Conservation (phyloP, 2,797 vertebrate species). For the Characodon lateralis region DNA sequence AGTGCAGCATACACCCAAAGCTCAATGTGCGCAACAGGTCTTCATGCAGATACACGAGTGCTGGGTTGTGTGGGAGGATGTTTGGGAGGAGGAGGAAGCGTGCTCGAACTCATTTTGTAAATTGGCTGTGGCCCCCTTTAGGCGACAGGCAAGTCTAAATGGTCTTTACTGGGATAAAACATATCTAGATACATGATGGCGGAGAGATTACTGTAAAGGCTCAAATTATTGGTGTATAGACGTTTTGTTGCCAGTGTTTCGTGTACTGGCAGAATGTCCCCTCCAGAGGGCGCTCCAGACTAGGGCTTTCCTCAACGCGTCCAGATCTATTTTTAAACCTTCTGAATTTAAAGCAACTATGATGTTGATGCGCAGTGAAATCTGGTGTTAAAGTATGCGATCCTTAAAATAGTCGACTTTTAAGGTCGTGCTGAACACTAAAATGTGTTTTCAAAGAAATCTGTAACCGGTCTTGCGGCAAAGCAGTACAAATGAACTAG, state of each 20-base stretch:
- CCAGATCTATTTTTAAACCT: conserved; percentile 71
- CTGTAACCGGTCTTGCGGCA: background rate
- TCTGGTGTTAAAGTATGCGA: background rate
- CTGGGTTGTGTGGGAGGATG: conserved; percentile 47
- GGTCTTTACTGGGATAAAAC: background rate
- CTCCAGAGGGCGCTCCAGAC: conserved; percentile 65
- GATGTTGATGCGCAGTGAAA: conserved; percentile 36
- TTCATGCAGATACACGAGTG: conserved; percentile 61
- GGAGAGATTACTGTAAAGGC: background rate
- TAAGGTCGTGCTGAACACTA: background rate
- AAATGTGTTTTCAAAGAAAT: background rate
- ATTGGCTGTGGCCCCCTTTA: conserved; percentile 28
- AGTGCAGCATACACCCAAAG: background rate
- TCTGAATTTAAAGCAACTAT: conserved; percentile 60
- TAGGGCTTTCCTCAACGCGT: conserved; percentile 53
- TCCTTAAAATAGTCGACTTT: too few relatives aligned
- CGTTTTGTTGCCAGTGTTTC: background rate
- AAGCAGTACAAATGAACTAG: background rate
- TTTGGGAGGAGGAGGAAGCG: conserved; percentile 19
- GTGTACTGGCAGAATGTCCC: conserved; percentile 42
- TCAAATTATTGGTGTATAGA: background rate
- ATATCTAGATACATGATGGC: background rate
- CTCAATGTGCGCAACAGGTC: conserved; percentile 44
- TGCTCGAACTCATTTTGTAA: conserved; percentile 42
- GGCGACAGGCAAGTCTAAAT: background rate